Percentiles rank a stretch among this genome's conserved stretches.
Conservation (phyloP, 2,113 vertebrate genomes). For the Columba livia region DNA sequence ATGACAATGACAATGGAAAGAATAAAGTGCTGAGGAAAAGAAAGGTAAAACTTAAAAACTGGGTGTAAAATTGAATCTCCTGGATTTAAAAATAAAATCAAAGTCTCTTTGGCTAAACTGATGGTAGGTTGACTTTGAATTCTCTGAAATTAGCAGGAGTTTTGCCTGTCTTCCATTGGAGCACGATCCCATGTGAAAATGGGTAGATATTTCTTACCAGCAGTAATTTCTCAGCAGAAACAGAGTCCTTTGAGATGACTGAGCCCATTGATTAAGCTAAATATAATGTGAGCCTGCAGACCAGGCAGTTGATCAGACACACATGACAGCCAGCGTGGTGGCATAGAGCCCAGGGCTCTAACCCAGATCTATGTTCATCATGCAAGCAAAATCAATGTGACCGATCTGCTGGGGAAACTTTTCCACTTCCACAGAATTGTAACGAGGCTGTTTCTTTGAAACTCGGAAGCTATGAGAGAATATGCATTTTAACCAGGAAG, state of each 20-base stretch:
- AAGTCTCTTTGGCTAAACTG: neutral
- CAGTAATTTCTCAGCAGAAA: neutral
- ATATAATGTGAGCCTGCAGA: neutral
- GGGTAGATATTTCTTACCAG: neutral
- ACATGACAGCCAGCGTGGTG: accelerated
- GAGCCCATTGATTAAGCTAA: neutral
- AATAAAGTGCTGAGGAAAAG: neutral
- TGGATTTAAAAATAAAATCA: neutral
- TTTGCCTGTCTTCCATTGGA: neutral
- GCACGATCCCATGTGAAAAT: neutral
- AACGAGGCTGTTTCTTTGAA: neutral
- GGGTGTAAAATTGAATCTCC: neutral
- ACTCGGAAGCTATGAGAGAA: neutral
- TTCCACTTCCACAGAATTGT: neutral
- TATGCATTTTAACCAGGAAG: neutral
- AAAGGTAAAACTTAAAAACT: neutral
- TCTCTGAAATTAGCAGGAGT: neutral
- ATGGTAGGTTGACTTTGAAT: neutral
- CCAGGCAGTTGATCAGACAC: neutral
- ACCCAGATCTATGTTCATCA: neutral
- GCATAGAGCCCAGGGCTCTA: neutral
- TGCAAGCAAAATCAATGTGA: neutral
- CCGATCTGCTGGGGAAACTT: neutral
- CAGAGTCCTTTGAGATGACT: neutral
- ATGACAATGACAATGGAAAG: neutral